Percentiles rank a stretch among this genome's conserved stretches.
Evolutionary conservation across 1,140 invertebrate species (phyloP).

Genomic region (Pantala flavescens): DNA sequence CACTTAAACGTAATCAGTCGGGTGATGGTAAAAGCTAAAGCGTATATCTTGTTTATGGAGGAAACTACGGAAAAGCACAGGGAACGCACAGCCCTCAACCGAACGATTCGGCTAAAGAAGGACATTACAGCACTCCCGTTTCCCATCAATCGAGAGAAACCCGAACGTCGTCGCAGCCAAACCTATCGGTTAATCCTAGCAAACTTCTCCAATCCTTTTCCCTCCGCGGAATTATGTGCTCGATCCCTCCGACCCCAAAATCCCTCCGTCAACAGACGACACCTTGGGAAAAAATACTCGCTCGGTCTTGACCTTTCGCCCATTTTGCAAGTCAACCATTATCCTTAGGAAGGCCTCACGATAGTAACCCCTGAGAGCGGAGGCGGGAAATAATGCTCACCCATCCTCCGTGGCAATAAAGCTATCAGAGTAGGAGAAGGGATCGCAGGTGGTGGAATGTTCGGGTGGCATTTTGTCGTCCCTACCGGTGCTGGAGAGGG

Average conservation of each 20-base stretch:
- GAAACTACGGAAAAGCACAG: no score
- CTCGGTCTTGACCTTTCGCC: not conserved
- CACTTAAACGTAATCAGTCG: no score
- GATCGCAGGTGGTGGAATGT: not conserved
- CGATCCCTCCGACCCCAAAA: not conserved
- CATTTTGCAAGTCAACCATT: slow-evolving; percentile 5
- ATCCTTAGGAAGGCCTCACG: not conserved
- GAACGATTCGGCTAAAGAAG: no score
- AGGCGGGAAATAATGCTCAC: no score
- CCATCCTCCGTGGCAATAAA: not conserved
- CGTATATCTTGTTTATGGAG: no score
- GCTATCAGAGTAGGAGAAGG: not conserved
- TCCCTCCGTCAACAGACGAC: not conserved
- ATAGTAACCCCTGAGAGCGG: not conserved
- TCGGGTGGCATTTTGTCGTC: slow-evolving; percentile 2
- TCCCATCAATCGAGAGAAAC: no score
- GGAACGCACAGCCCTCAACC: no score
- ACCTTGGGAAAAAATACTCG: not conserved
- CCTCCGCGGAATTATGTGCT: not conserved
- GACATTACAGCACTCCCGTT: no score
- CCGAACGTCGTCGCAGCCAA: no score
- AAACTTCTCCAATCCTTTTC: not conserved
- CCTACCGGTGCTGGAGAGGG: not conserved
- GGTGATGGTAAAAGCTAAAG: no score
- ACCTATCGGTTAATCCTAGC: not conserved